Base-by-base conservation (phyloP, 2,888 invertebrate species). In the Stenodema calcarata region DNA sequence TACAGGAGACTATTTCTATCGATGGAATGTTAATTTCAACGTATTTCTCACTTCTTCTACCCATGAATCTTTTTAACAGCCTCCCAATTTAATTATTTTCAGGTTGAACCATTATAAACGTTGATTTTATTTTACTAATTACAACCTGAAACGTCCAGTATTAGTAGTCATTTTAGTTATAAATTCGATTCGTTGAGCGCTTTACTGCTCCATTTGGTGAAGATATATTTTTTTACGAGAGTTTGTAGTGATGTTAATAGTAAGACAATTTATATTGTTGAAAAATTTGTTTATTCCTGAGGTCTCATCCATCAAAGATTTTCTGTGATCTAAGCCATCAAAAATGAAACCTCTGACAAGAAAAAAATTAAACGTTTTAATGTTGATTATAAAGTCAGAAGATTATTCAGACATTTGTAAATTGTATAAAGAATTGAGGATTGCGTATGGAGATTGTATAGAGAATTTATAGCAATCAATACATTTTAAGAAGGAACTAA, bases 111-210 rank as follows among this genome's bases (percentile, higher is more conserved):
- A 7, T 35, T 4, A 35, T 35, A 7, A 7, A 35, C 35, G 35
- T 27, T 23, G 18, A 62, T 62, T 23, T 62, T 62, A 62, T 23
- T 18, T 18, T 23, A 62, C 23, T 62, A 35, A 73, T 73, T 41
- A 73, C 73, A 73, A 73, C 73, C 30, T 2, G 73, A 73, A 80
- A 80, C 80, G 80, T 80, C 80, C 80, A 80, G 80, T 80, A 80
- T 80, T 80, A 80, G 50, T 54, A 80, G 50, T 54, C 73, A 80
- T 80, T 80, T 47, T 78, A 42, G 27, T 78, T 78, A 30, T 80
- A 50, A 54, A 47, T 80, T 80, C 44, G 23, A 41, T 73, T 30
- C 73, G 73, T 41, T 44, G 80, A 54, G 80, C 62, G 23, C n/a
- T 27, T 28, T 3, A 28, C 54, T 50, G 30, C 80, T 50, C 35